These are phyloP conservation scores for Carterocephalus palaemon DNA, from an alignment of 2,888 invertebrate species.

Conservation along the genomic window DNA sequence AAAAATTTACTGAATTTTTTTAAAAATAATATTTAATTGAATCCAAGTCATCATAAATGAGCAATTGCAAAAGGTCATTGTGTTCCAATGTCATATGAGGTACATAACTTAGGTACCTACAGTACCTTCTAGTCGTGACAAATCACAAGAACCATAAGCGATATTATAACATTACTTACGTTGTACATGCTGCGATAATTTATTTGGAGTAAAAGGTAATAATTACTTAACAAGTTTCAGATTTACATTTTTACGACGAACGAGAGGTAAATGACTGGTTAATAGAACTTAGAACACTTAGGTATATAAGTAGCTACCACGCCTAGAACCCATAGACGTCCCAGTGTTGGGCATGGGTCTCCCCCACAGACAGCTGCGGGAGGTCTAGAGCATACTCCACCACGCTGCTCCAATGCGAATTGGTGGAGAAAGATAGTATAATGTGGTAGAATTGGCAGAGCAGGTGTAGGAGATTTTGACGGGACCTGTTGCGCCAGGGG, in stretches of 20 bases:
- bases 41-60: conserved; percentile 18
- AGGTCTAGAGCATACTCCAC: too few species aligned
- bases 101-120: too few species aligned
- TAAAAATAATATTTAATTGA: too few species aligned
- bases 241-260: not conserved
- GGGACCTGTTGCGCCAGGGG: too few species aligned
- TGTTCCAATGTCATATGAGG: conserved; percentile 11
- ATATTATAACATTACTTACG: not conserved
- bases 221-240: not conserved
- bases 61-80: conserved; percentile 9
- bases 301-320: too few species aligned
- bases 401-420: too few species aligned
- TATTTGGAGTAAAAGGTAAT: not conserved
- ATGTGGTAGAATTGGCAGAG: not conserved
- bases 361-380: too few species aligned
- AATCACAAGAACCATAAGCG: conserved; percentile 23
- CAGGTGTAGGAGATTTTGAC: too few species aligned
- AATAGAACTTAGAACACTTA: not conserved
- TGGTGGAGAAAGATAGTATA: too few species aligned
- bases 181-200: not conserved
- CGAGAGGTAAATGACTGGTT: not conserved
- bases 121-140: conserved; percentile 17
- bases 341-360: too few species aligned
- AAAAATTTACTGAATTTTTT: too few species aligned
- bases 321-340: too few species aligned